Evolutionary conservation across 2,888 invertebrate species (phyloP), one percentile per base, ranked within the genome.

Genomic region (Lottia gigantea): DNA sequence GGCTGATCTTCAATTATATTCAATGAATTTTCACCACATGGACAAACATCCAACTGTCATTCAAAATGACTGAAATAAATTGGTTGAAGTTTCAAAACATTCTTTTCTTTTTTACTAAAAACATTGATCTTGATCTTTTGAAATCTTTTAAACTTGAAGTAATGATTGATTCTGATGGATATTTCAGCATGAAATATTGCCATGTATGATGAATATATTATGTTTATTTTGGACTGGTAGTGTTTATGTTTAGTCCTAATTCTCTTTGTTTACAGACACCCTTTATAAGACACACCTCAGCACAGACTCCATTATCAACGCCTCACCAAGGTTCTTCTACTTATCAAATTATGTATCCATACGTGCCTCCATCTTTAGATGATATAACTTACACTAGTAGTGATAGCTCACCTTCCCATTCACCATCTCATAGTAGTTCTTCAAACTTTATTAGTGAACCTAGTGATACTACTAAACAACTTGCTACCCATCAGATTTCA

Each of bases 321-420:
- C 62, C 25, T 45, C 62, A 66, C 23, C 71, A 46, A 46, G 40
- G 26, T 40, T 63, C 46, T 49, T 62, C 72, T 47, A 74, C 77
- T 47, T 75, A 76, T 65, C 69, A 73, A 66, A 73, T 77, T 31
- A 61, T 80, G 15, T 78, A 71, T 70, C 80, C 81, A 14, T 81
- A 76, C 69, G 73, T 74, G 16, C 81, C 81, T 14, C 80, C 80
- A 16, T 55, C 66, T 26, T 31, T 81, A 63, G 78, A 78, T 19
- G 63, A 76, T 26, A 70, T 73, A 14, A 72, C 46, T 65, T 75
- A 75, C 62, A 68, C 61, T 23, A 47, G 66, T 14, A 55, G 19
- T 23, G 23, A 23, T 55, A 55, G 14, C 12, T 23, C 23, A 19
- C 55, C 55, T 55, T 55, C 55, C n/a, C n/a, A 55, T 23, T 23